Conservation (phyloP, 64 coral and sea anemone genomes). For the Acropora yongei region DNA sequence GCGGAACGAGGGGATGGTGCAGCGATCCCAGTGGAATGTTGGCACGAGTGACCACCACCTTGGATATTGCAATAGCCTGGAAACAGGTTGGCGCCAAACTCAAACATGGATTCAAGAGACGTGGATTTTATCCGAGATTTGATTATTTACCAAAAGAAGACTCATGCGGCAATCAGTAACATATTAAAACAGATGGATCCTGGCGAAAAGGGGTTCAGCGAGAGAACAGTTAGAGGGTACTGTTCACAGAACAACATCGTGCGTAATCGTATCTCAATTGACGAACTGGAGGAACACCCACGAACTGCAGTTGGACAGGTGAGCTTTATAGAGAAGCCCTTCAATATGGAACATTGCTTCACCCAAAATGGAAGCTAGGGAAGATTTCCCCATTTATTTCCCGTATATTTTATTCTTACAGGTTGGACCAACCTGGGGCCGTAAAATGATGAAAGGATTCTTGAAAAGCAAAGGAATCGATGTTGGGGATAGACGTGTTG, state of each 20-base stretch:
- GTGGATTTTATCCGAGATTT: not conserved
- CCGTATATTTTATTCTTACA: not conserved
- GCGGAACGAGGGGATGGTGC: not conserved
- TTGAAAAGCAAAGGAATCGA: not conserved
- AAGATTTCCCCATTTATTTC: no score
- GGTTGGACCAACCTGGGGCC: slow-evolving; percentile 34
- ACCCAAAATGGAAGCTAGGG: no score
- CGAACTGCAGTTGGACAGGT: no score
- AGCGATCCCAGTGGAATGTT: not conserved
- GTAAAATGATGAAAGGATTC: slow-evolving; percentile 37
- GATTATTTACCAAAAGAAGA: no score
- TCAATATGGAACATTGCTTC: no score
- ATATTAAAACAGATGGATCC: not conserved
- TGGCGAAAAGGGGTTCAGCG: slow-evolving; percentile 3
- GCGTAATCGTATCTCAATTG: no score
- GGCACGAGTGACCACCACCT: not conserved
- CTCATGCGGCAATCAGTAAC: no score
- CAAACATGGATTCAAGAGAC: not conserved
- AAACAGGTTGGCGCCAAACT: not conserved
- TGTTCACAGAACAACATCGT: not conserved
- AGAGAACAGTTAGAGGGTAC: not conserved
- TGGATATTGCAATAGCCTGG: not conserved
- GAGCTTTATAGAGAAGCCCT: no score
- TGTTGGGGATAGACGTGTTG: no score
- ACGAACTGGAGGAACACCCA: no score